Evolutionary conservation across 2,888 invertebrate genomes (phyloP).

Genomic region (Rotaria socialis): DNA sequence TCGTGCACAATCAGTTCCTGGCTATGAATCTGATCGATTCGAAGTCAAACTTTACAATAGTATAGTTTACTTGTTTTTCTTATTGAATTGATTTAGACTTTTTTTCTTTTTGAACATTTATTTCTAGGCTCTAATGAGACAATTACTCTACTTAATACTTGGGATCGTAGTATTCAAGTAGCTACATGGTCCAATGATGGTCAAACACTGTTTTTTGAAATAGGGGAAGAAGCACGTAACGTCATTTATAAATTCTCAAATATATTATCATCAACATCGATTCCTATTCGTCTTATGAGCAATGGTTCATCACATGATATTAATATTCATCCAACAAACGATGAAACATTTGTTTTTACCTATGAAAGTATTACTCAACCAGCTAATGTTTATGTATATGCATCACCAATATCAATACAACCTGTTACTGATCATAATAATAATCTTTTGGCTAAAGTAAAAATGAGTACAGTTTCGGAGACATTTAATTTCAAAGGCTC

Average conservation of each 20-base stretch:
- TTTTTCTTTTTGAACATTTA: background rate
- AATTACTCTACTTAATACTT: background rate
- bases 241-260: background rate
- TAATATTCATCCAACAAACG: background rate
- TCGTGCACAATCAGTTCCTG: background rate
- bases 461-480: background rate
- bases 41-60: background rate
- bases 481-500: background rate
- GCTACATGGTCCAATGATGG: background rate
- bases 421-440: background rate
- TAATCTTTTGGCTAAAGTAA: background rate
- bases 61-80: background rate
- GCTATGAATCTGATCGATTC: slow-evolving; percentile 4
- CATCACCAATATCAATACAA: background rate
- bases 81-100: background rate
- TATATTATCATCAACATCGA: background rate
- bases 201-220: background rate
- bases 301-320: background rate
- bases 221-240: background rate
- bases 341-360: background rate
- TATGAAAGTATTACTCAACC: background rate
- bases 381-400: background rate
- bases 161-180: slow-evolving; percentile 22
- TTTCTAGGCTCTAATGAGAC: background rate
- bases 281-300: background rate